Percentiles rank a stretch among this genome's conserved stretches.
Conservation (phyloP, 2,888 invertebrate genomes). For the Dryococelus australis region DNA sequence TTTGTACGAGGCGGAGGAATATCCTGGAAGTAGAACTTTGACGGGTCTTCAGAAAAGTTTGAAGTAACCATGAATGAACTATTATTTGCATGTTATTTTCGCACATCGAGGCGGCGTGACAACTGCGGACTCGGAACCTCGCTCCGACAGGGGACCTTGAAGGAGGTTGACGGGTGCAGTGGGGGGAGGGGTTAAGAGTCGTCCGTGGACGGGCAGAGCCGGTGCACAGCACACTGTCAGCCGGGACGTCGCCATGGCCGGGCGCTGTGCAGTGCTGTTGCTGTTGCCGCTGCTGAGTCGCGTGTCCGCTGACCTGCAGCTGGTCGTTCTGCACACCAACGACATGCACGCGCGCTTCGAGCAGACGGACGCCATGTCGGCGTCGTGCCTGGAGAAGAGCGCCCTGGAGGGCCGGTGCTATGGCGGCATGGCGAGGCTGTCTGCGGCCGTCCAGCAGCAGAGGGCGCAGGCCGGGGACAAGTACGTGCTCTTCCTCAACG, state of each 20-base stretch:
- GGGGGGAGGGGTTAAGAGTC: not conserved
- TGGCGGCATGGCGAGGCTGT: slow-evolving; percentile 82
- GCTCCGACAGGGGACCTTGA: too few relatives aligned
- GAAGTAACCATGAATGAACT: too few relatives aligned
- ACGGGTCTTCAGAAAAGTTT: too few relatives aligned
- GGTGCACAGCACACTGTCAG: not conserved
- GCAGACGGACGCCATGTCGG: slow-evolving; percentile 76
- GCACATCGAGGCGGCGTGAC: too few relatives aligned
- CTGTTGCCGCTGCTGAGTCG: not conserved
- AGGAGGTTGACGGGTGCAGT: too few relatives aligned
- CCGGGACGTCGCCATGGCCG: not conserved
- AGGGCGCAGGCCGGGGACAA: slow-evolving; percentile 65
- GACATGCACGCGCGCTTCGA: slow-evolving; percentile 90
- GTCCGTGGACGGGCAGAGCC: not conserved
- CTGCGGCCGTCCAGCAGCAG: slow-evolving; percentile 66
- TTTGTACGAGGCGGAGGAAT: too few relatives aligned
- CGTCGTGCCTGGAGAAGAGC: slow-evolving; percentile 58
- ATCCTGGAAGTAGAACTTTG: too few relatives aligned
- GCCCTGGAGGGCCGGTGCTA: slow-evolving; percentile 68
- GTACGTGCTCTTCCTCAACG: slow-evolving; percentile 83
- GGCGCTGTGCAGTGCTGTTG: not conserved
- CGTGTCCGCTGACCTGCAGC: slow-evolving; percentile 59
- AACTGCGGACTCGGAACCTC: too few relatives aligned
- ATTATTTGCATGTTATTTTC: too few relatives aligned
- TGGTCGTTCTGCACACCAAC: slow-evolving; percentile 87